Base-by-base conservation (phyloP, 2,888 invertebrate species). In the Ceramica pisi region DNA sequence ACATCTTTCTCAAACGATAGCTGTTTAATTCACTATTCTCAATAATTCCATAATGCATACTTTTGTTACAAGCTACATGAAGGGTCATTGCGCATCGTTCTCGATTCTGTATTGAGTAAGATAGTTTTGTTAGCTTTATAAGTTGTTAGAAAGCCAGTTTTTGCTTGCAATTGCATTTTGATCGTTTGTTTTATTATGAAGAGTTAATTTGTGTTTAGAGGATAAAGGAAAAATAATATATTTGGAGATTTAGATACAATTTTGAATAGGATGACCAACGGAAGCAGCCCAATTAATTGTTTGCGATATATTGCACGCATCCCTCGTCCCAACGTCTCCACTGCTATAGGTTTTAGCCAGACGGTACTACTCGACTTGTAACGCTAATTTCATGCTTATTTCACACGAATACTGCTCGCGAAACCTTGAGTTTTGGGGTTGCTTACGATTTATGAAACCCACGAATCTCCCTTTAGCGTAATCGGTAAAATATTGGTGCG, bases 21-120 rank as follows among this genome's bases (percentile, higher is more conserved):
- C 19, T 59, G 16, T 26, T 19, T 44, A 21, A 41, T 71, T 62
- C 9, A 35, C 19, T 62, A 71, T 67, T 63, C 10, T 16, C 44
- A 53, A 57, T 53, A 10, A 38, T 23, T 44, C 6, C 41, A 41
- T 50, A 41, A 38, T 60, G 38, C 16, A n/a, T 35, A 56, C 35
- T 38, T 19, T 26, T 53, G 51, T 53, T 21, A 14, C 26, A 23
- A 38, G n/a, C 50, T 19, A 53, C 23, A 56, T 57, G 1, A 68
- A 41, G 21, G 57, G 59, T 41, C 10, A 55, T 35, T 12, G 41
- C n/a, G 44, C 19, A 63, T 21, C 14, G 26, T 66, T 53, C n/a
- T 46, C 41, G 31, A 10, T 31, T 59, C 16, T 35, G 44, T 62
- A 61, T 51, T 38, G 26, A 56, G 16, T 26, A 41, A 31, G 8